phyloP scores from a whole-genome alignment of 2,113 vertebrate genomes.

The Plestiodon gilberti region DNA sequence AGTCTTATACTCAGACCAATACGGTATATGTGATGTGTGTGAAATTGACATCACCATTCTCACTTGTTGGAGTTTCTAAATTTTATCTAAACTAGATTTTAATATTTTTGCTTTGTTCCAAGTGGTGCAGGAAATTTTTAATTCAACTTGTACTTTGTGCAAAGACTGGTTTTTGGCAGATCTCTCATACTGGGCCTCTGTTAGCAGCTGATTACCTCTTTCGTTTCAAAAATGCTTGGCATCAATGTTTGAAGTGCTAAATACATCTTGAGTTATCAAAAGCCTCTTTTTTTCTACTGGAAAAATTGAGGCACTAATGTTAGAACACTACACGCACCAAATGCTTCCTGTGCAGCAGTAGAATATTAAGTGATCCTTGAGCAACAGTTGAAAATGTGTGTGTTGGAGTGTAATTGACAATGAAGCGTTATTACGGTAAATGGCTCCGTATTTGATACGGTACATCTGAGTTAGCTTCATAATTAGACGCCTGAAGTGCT shows the following conservation, averaged over 20 bases:
- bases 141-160: neutral
- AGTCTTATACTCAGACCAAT: no score
- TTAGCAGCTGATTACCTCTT: neutral
- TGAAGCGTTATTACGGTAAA: slow-evolving; percentile 4
- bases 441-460: neutral
- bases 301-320: neutral
- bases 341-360: slow-evolving; percentile 1
- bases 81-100: neutral
- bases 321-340: neutral
- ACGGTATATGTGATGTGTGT: neutral
- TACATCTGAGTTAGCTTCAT: slow-evolving; percentile 1
- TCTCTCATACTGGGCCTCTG: neutral
- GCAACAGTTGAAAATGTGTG: neutral
- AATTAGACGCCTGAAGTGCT: neutral
- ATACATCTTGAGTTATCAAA: slow-evolving; percentile 6
- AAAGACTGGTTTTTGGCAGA: neutral
- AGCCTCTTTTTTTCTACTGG: slow-evolving; percentile 1
- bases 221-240: slow-evolving; percentile 25
- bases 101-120: neutral
- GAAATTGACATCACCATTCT: neutral
- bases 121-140: neutral
- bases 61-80: neutral
- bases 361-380: slow-evolving; percentile 30
- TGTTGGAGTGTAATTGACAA: neutral
- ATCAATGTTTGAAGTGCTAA: neutral